phyloP scores from a whole-genome alignment of 2,113 vertebrate species.

The Megaceryle torquata region DNA sequence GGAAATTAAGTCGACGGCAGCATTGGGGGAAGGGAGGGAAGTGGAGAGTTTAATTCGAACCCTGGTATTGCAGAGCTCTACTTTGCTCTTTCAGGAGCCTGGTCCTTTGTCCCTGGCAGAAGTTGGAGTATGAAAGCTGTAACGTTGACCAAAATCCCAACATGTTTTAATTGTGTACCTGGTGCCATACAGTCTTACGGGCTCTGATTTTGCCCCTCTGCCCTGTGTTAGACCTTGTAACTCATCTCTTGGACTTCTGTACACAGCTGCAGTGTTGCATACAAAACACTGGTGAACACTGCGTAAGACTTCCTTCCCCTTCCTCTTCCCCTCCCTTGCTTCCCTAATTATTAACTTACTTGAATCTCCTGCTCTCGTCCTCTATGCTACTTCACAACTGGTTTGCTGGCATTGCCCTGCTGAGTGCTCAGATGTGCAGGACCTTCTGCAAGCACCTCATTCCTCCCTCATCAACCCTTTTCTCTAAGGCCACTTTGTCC shows the following conservation, averaged over 20 bases:
- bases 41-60: neutral
- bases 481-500: neutral
- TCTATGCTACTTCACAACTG: neutral
- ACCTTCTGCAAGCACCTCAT: neutral
- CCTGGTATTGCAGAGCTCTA: neutral
- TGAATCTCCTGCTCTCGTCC: neutral
- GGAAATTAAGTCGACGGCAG: neutral
- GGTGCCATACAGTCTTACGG: neutral
- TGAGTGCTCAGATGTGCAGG: neutral
- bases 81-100: neutral
- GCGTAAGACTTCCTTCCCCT: neutral
- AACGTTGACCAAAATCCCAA: neutral
- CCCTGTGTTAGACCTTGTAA: neutral
- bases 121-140: neutral
- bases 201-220: neutral
- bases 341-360: neutral
- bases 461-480: neutral
- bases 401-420: neutral
- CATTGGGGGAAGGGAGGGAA: neutral
- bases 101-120: neutral
- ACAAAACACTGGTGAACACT: neutral
- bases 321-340: neutral
- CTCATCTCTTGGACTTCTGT: neutral
- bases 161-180: neutral
- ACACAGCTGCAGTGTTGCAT: neutral